These are phyloP conservation scores for Neolamprologus tretocephalus DNA, from an alignment of 2,113 vertebrate genomes.

Conservation along the genomic window DNA sequence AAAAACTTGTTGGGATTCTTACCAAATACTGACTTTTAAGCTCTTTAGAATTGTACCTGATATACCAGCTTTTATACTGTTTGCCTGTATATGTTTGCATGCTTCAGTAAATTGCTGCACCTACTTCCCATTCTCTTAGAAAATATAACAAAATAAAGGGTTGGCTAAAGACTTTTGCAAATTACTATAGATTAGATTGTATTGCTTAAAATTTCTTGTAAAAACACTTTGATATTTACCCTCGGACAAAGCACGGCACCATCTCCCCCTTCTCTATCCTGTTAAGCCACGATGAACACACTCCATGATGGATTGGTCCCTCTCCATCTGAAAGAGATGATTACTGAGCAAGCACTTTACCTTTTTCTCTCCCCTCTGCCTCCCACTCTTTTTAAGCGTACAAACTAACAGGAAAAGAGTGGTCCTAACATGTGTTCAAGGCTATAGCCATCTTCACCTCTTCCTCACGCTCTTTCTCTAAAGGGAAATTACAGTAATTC, in stretches of 20 bases:
- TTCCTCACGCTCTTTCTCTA: neutral
- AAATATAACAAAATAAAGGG: neutral
- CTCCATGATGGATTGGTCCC: constrained; percentile 90
- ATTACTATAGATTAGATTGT: neutral
- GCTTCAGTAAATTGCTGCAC: neutral
- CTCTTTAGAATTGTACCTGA: neutral
- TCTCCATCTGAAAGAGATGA: constrained; percentile 76
- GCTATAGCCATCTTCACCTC: neutral
- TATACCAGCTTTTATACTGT: neutral
- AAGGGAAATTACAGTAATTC: constrained; percentile 36
- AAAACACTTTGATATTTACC: constrained; percentile 68
- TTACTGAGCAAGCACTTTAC: constrained; percentile 35
- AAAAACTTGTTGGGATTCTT: neutral
- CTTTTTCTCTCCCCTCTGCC: neutral
- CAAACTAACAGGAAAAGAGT: constrained; percentile 9
- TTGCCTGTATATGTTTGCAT: neutral
- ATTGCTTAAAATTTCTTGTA: neutral
- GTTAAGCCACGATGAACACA: constrained; percentile 98
- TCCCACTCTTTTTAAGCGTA: constrained; percentile 19
- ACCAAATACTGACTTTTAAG: neutral
- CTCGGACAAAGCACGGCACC: constrained; percentile 93
- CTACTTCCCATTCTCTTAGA: neutral
- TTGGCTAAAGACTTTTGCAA: neutral
- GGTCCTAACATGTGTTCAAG: neutral
- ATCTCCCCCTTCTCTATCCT: constrained; percentile 83